Evolutionary conservation across 2,888 invertebrate species (phyloP), one percentile per base, ranked within the genome.

Genomic region (Abscondita cerata): DNA sequence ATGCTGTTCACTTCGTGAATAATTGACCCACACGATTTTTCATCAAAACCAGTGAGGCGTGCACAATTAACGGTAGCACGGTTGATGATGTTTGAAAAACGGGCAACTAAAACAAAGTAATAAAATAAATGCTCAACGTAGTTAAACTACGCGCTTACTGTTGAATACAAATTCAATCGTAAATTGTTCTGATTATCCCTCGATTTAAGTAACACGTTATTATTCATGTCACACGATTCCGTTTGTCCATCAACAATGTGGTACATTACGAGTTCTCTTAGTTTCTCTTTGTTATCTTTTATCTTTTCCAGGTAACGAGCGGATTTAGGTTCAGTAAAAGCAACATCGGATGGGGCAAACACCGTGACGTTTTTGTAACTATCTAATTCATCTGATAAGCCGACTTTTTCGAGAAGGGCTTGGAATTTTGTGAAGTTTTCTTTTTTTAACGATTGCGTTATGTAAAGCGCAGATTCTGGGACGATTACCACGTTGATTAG

Each of bases 11-110:
- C 82, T 72, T 88, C 84, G 72, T 90, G 89, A 15, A 90, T 79
- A 6, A 87, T 83, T 0, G 88, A 88, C 57, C 88, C 88, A 70
- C 90, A 91, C 31, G 87, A 86, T 72, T 86, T 84, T 63, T 86
- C 83, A 68, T 88, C 88, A 57, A 84, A 83, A 66, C 83, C 83
- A 0, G 84, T 80, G 9, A 91, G 74, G 6, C 85, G 81, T 1
- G 88, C 88, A 75, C 90, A 91, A 74, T 90, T 89, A 0, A 87
- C 86, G 0, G 89, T 89, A 1, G 86, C 85, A 51, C 86, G 81
- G 66, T 86, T 84, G 73, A 84, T 83, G 1, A 85, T 80, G 65
- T 84, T 84, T 18, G 82, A 80, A 71, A 86, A 85, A 86, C 73
- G 1, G 85, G 83, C 62, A 85, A 79, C 81, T 82, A 66, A 50